Evolutionary conservation across 2,113 vertebrate genomes (phyloP).

Genomic region (Psilopsiagon aurifrons): DNA sequence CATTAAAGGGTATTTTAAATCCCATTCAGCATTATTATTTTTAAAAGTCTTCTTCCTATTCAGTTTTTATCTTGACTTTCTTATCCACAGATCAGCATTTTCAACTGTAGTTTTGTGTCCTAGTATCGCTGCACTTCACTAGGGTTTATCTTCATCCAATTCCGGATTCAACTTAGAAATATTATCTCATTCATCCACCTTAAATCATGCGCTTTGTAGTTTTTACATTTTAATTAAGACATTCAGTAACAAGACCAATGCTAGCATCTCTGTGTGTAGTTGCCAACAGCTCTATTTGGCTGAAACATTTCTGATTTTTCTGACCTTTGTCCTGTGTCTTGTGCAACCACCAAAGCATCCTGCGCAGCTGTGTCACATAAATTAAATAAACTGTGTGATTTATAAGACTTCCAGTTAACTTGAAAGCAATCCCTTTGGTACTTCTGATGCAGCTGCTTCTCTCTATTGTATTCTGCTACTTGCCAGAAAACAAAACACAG

Average conservation of each 20-base stretch:
- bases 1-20: not conserved
- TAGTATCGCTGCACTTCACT: not conserved
- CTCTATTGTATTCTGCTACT: conserved; percentile 51
- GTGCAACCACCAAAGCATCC: conserved; percentile 56
- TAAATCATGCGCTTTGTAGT: conserved; percentile 55
- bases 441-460: conserved; percentile 67
- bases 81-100: conserved; percentile 45
- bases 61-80: conserved; percentile 20
- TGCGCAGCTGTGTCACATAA: conserved; percentile 67
- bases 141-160: conserved; percentile 6
- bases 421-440: conserved; percentile 68
- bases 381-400: conserved; percentile 69
- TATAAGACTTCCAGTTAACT: conserved; percentile 62
- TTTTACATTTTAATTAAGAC: conserved; percentile 59
- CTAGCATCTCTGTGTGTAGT: not conserved
- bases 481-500: conserved; percentile 54
- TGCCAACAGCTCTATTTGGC: conserved; percentile 56
- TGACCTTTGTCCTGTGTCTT: conserved; percentile 55
- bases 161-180: not conserved
- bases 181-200: conserved; percentile 42
- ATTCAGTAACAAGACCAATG: conserved; percentile 35
- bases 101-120: conserved; percentile 13
- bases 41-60: not conserved
- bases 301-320: conserved; percentile 43
- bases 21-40: not conserved